Conservation (phyloP, 2,797 vertebrate genomes). For the Anas bahamensis region DNA sequence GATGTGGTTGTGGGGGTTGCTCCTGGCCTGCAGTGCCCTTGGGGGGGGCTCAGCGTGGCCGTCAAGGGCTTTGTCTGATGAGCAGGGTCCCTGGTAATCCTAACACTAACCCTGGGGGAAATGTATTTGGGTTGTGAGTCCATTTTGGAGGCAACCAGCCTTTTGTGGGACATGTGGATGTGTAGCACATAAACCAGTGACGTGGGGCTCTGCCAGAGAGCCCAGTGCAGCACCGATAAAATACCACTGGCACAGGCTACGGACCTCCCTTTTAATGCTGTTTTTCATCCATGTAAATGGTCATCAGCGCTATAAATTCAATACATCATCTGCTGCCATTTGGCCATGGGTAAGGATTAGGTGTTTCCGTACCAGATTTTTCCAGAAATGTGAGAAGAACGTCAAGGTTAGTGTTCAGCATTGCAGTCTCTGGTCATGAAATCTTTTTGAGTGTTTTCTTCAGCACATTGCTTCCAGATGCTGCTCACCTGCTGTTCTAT, state of each 20-base stretch:
- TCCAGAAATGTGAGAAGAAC: neutral
- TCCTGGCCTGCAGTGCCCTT: neutral
- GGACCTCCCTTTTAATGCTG: neutral
- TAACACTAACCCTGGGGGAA: neutral
- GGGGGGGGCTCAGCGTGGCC: neutral
- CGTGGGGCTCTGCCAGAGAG: neutral
- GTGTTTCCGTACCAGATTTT: neutral
- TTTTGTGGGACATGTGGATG: neutral
- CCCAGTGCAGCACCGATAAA: neutral
- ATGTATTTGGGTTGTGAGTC: neutral
- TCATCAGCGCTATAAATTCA: neutral
- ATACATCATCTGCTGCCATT: neutral
- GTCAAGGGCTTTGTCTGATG: neutral
- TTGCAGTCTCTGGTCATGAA: neutral
- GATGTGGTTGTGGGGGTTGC: neutral
- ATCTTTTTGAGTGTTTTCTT: neutral
- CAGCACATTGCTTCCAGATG: neutral
- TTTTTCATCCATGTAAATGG: neutral
- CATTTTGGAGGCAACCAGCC: neutral
- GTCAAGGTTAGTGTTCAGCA: neutral
- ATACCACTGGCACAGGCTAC: neutral
- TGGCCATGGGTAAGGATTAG: neutral
- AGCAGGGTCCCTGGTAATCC: neutral
- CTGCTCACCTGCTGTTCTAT: neutral
- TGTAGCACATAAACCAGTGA: rapidly evolving